Conservation (phyloP, 2,888 invertebrate species). For the Rhamnusium bicolor region DNA sequence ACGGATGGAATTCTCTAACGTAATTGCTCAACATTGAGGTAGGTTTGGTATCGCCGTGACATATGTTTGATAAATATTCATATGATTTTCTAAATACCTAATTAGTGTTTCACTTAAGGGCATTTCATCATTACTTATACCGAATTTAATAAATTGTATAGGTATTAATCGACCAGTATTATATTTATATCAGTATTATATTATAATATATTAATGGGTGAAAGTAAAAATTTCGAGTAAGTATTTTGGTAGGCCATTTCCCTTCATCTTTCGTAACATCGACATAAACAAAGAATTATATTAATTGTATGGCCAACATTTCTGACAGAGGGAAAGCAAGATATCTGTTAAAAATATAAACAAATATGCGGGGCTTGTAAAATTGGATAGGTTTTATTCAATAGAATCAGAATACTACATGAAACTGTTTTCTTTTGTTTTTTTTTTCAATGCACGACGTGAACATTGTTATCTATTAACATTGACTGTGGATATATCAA, state of each 20-base stretch:
- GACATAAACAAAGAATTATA: conserved; percentile 14
- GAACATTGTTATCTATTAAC: too few relatives aligned
- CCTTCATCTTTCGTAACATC: neutral
- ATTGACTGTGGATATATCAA: too few relatives aligned
- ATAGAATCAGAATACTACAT: too few relatives aligned
- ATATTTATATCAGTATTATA: too few relatives aligned
- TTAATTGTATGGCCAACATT: conserved; percentile 2
- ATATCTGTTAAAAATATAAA: neutral
- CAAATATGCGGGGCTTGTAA: too few relatives aligned
- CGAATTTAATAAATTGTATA: neutral
- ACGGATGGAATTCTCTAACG: neutral
- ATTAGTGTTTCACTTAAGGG: neutral
- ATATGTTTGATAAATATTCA: conserved; percentile 24
- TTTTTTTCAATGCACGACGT: too few relatives aligned
- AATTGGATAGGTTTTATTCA: too few relatives aligned
- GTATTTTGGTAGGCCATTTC: neutral
- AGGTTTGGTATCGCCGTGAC: neutral
- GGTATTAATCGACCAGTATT: neutral
- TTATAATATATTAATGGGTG: conserved; percentile 12
- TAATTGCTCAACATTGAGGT: conserved; percentile 11
- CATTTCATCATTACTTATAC: neutral
- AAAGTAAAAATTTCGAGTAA: conserved; percentile 19
- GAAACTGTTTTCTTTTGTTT: too few relatives aligned
- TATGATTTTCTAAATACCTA: neutral
- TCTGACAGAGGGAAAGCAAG: conserved; percentile 14